Evolutionary conservation across 2,888 invertebrate genomes (phyloP).

Genomic region (Netelia virgata): DNA sequence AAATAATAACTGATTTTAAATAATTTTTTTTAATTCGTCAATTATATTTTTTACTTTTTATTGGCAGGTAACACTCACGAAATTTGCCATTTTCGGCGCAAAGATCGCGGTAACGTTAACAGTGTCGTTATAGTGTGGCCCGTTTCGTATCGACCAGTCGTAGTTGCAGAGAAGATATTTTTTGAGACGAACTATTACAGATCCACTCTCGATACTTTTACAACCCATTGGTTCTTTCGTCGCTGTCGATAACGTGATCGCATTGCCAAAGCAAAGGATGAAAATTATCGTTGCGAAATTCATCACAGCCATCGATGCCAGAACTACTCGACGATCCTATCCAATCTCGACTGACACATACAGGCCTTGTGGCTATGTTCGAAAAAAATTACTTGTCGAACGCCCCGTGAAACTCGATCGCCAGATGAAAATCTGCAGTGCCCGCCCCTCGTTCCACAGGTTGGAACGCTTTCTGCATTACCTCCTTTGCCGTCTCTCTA

Average conservation of each 20-base stretch:
- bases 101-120: slow-evolving; percentile 86
- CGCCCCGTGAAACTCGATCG: slow-evolving; percentile 76
- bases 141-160: slow-evolving; percentile 82
- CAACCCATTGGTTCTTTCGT: slow-evolving; percentile 63
- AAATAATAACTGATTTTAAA: not conserved
- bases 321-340: slow-evolving; percentile 28
- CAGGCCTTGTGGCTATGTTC: not conserved
- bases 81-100: slow-evolving; percentile 86
- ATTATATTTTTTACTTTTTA: not conserved
- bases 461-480: slow-evolving; percentile 52
- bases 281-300: not conserved
- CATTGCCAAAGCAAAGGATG: not conserved
- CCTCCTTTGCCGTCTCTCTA: slow-evolving; percentile 44
- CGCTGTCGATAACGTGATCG: slow-evolving; percentile 7
- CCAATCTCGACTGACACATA: slow-evolving; percentile 38
- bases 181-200: slow-evolving; percentile 82
- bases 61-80: slow-evolving; percentile 73
- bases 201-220: slow-evolving; percentile 71
- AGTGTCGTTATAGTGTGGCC: slow-evolving; percentile 85
- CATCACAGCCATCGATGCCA: slow-evolving; percentile 1
- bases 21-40: not conserved
- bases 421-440: slow-evolving; percentile 64
- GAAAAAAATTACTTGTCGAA: slow-evolving; percentile 62
- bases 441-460: slow-evolving; percentile 17
- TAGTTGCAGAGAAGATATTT: slow-evolving; percentile 87